Base-by-base conservation (phyloP, 2,888 invertebrate species). In the Cheilosia variabilis region DNA sequence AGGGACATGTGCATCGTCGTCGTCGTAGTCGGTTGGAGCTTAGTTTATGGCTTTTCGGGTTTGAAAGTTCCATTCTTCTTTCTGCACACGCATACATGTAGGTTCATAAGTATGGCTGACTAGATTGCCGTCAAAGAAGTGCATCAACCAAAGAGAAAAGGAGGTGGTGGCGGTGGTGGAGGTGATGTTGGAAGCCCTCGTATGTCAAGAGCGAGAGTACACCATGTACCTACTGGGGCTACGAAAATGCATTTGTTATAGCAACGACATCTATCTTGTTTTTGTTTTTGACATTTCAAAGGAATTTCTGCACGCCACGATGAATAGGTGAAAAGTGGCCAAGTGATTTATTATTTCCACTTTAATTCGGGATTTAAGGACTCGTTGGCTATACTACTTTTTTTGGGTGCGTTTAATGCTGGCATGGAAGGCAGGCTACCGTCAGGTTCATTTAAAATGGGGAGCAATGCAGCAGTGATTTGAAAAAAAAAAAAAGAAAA, bases 221-320 rank as follows among this genome's bases (percentile, higher is more conserved):
- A 27, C 27, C 27, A 27, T 27, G 6, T 5, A 55, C 24, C 63
- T 45, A 52, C 27, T 27, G 52, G 45, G 31, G 57, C 63, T 24
- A 47, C 24, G 76, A 66, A 72, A 81, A 66, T 81, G 81, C 86
- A 86, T 86, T 86, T 86, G 81, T 86, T 86, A 77, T 86, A 76
- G 31, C 71, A 86, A 81, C 76, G 81, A 81, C 86, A 86, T 86
- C 76, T 86, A 81, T 86, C 86, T 86, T 81, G 86, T 86, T 76
- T 86, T 86, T 86, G 86, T 86, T 86, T 86, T 81, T 86, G 86
- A 86, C 86, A 81, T 81, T 76, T 72, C 76, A 86, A 84, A 80
- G 79, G 69, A 84, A 80, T 84, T 83, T 66, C 79, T 73, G 27
- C 53, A 73, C 55, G 55, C 71, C 80, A 86, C 62, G 72, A 72